These are phyloP conservation scores for Horisme vitalbata DNA, from an alignment of 2,888 invertebrate species.

Conservation along the genomic window DNA sequence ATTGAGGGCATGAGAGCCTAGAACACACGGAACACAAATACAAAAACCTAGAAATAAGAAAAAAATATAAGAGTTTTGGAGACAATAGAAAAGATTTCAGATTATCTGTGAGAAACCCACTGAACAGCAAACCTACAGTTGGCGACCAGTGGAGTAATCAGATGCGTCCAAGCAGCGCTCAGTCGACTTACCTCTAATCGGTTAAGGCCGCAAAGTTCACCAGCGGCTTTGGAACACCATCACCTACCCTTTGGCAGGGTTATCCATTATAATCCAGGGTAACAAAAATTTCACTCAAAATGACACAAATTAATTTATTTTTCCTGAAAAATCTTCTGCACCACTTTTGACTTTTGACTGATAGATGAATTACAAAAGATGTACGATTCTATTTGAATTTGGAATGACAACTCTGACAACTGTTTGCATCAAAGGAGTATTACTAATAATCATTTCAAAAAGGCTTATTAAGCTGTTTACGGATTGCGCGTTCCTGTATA, in stretches of 20 bases:
- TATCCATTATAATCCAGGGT: slow-evolving; percentile 13
- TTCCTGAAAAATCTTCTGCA: slow-evolving; percentile 15
- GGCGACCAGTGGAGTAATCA: no score
- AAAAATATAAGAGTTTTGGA: no score
- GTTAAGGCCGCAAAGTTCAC: slow-evolving; percentile 2
- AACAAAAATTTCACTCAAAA: slow-evolving; percentile 21
- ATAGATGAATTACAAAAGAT: slow-evolving; percentile 38
- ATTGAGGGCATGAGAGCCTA: no score
- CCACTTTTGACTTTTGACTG: slow-evolving; percentile 32
- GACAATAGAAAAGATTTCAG: no score
- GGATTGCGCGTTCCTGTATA: no score
- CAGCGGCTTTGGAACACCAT: slow-evolving; percentile 6
- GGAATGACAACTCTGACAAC: slow-evolving; percentile 29
- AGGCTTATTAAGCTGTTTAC: no score
- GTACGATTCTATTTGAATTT: slow-evolving; percentile 42
- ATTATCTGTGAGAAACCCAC: no score
- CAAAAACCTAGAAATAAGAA: no score
- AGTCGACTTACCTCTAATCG: neutral
- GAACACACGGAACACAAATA: no score
- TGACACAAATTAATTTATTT: slow-evolving; percentile 14
- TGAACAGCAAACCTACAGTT: no score
- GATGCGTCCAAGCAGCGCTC: no score
- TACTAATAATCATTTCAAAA: no score
- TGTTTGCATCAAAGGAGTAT: neutral
- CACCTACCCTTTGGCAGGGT: slow-evolving; percentile 1